Evolutionary conservation across 2,113 vertebrate species (phyloP).

Genomic region (Sardina pilchardus): DNA sequence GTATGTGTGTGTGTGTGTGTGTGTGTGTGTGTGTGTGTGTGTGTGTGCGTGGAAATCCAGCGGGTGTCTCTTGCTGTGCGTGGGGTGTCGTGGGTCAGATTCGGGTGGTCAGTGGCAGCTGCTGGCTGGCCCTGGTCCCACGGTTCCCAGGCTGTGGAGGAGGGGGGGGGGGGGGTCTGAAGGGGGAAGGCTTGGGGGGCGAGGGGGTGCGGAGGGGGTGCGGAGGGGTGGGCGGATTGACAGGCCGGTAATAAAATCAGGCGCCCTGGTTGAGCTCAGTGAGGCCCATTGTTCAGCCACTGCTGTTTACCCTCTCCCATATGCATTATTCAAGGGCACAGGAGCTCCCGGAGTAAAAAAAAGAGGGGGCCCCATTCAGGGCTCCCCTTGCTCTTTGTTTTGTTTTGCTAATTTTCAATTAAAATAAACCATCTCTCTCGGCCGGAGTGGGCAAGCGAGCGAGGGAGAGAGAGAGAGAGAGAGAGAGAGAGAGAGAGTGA

Average conservation of each 20-base stretch:
- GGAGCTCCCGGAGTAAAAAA: constrained; percentile 83
- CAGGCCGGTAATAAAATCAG: constrained; percentile 99
- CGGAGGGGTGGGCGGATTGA: constrained; percentile 83
- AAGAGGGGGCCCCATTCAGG: constrained; percentile 92
- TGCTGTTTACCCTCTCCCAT: constrained; percentile 99
- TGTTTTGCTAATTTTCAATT: constrained; percentile 96
- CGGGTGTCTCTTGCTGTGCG: constrained; percentile 34
- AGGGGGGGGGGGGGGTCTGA: neutral
- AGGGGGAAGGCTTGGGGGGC: neutral
- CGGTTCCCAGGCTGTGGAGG: constrained; percentile 87
- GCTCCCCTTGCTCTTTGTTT: constrained; percentile 80
- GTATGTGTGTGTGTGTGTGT: constrained; percentile 38
- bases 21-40: constrained; percentile 34
- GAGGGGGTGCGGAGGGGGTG: too few species aligned
- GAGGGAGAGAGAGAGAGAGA: constrained; percentile 18
- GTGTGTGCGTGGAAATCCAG: constrained; percentile 45
- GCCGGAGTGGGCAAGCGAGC: constrained; percentile 70
- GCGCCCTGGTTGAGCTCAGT: constrained; percentile 94
- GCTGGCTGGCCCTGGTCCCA: constrained; percentile 91
- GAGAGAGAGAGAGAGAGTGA: constrained; percentile 32
- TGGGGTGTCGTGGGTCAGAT: constrained; percentile 70
- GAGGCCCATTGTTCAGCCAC: constrained; percentile 94
- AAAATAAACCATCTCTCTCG: constrained; percentile 99
- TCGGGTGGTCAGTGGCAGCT: constrained; percentile 86
- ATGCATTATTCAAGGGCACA: constrained; percentile 99